A percentile compares a stretch with the other conserved stretches of the same genome.
Evolutionary conservation across 2,888 invertebrate genomes (phyloP).

Genomic region (Mesochorus sp.): DNA sequence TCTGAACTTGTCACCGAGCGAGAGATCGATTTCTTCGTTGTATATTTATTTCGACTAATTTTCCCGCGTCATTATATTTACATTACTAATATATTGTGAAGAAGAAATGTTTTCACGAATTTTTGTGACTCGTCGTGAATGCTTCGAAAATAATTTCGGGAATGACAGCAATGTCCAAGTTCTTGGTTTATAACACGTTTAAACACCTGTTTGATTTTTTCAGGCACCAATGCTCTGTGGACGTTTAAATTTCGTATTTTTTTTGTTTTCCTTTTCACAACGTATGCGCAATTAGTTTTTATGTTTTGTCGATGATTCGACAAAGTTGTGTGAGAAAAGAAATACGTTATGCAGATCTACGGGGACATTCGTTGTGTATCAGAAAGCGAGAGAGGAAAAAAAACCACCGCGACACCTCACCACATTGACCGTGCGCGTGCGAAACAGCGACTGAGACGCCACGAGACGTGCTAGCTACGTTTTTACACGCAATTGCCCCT

Average conservation of each 20-base stretch:
- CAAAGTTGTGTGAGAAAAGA: background rate
- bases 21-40: too few relatives aligned
- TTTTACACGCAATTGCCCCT: constrained; percentile 66
- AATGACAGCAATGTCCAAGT: background rate
- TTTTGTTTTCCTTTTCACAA: background rate
- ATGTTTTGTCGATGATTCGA: background rate
- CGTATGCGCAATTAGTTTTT: background rate
- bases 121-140: background rate
- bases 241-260: background rate
- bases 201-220: constrained; percentile 50
- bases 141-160: background rate
- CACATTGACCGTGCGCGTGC: constrained; percentile 71
- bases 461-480: constrained; percentile 71
- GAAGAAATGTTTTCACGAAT: too few relatives aligned
- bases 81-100: too few relatives aligned
- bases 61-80: too few relatives aligned
- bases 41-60: too few relatives aligned
- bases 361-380: background rate
- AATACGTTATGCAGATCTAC: background rate
- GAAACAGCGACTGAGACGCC: constrained; percentile 79
- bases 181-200: background rate
- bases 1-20: too few relatives aligned
- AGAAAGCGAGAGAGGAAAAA: background rate
- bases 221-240: background rate
- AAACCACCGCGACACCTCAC: background rate